These are phyloP conservation scores for Eubasilissa regina DNA, from an alignment of 1,140 invertebrate species.

Conservation along the genomic window DNA sequence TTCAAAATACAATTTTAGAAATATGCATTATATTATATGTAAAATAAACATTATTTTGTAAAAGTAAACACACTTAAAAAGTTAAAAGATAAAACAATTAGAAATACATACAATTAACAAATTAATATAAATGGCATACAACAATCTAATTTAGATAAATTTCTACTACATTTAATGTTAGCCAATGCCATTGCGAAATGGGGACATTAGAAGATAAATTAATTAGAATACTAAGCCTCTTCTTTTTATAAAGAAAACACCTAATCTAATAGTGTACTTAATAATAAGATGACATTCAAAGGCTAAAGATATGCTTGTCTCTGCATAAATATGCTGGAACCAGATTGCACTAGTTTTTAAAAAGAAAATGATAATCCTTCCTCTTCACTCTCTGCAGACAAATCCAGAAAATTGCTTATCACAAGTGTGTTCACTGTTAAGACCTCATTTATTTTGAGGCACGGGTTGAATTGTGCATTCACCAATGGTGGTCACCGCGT, in stretches of 20 bases:
- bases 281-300: slow-evolving; percentile 21
- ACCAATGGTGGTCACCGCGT: slow-evolving; percentile 65
- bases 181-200: slow-evolving; percentile 34
- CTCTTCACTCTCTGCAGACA: not conserved
- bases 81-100: not conserved
- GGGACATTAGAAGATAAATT: slow-evolving; percentile 28
- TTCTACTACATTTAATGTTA: slow-evolving; percentile 38
- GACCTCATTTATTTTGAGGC: slow-evolving; percentile 14
- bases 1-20: not conserved
- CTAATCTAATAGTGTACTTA: slow-evolving; percentile 42
- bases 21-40: not conserved
- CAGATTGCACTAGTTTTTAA: slow-evolving; percentile 27
- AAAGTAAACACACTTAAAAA: not conserved
- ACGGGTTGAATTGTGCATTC: slow-evolving; percentile 70
- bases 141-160: slow-evolving; percentile 41
- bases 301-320: slow-evolving; percentile 43
- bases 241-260: slow-evolving; percentile 35
- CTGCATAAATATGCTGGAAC: slow-evolving; percentile 39
- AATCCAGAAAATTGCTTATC: too few species aligned
- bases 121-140: slow-evolving; percentile 17
- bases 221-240: slow-evolving; percentile 40
- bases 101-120: slow-evolving; percentile 6
- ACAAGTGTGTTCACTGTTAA: too few species aligned
- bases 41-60: not conserved
- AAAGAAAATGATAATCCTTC: not conserved